Evolutionary conservation across 2,888 invertebrate genomes (phyloP).

Genomic region (Cheilosia impressa): DNA sequence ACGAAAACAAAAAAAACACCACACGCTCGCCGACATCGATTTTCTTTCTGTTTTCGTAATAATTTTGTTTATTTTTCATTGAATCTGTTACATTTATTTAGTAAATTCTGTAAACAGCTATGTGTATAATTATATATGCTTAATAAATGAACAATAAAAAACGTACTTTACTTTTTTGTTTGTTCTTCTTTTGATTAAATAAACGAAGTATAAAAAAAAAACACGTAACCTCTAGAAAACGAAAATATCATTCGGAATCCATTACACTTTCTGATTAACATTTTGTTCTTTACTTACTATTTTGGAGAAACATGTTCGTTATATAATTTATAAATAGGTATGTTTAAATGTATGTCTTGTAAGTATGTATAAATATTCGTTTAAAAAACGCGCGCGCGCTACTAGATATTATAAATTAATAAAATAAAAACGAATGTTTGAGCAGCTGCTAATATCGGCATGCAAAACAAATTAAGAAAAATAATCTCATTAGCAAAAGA

Average conservation of each 20-base stretch:
- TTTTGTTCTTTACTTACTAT: conserved; percentile 9
- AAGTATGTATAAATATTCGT: conserved; percentile 51
- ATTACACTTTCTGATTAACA: conserved; percentile 12
- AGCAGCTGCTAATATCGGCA: conserved; percentile 24
- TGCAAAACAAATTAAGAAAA: conserved; percentile 24
- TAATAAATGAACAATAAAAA: conserved; percentile 70
- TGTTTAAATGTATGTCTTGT: conserved; percentile 20
- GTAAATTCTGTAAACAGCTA: conserved; percentile 65
- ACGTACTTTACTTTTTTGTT: conserved; percentile 9
- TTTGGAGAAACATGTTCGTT: conserved; percentile 41
- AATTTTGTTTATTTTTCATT: conserved; percentile 41
- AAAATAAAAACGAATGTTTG: conserved; percentile 22
- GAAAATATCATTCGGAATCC: conserved; percentile 25
- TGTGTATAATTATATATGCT: conserved; percentile 17
- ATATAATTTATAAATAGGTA: conserved; percentile 34
- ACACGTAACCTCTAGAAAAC: conserved; percentile 54
- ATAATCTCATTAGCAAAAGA: conserved; percentile 21
- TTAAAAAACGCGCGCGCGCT: conserved; percentile 9
- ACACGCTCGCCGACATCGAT: neutral
- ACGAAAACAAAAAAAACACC: conserved; percentile 2
- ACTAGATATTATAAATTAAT: conserved; percentile 5
- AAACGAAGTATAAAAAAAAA: conserved; percentile 69
- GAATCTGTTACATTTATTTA: conserved; percentile 70
- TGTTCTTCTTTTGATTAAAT: conserved; percentile 43
- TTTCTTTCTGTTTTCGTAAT: conserved; percentile 26